Percentiles rank a stretch among this genome's conserved stretches.
phyloP scores from a whole-genome alignment of 1,140 invertebrate species.

The Lasaia peninsularis region DNA sequence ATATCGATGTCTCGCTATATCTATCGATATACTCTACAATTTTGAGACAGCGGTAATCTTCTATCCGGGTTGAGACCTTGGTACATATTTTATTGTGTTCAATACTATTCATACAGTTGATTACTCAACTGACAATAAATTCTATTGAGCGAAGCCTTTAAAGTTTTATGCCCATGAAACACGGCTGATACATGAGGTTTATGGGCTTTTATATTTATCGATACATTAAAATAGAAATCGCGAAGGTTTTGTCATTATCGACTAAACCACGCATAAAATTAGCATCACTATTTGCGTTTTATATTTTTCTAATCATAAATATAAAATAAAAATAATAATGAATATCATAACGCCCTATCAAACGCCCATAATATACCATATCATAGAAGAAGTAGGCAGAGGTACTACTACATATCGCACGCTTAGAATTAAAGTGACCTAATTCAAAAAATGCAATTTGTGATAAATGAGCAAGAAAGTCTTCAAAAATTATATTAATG shows the following conservation, averaged over 20 bases:
- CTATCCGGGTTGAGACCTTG: constrained; percentile 61
- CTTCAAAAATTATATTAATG: too few relatives aligned
- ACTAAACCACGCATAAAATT: neutral
- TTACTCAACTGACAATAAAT: constrained; percentile 30
- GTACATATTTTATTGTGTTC: constrained; percentile 56
- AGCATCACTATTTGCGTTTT: too few relatives aligned
- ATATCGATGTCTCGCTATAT: neutral
- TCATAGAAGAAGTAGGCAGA: too few relatives aligned
- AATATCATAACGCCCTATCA: too few relatives aligned
- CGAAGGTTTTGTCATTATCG: neutral
- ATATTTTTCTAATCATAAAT: too few relatives aligned
- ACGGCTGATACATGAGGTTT: constrained; percentile 3
- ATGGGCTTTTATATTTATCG: constrained; percentile 8
- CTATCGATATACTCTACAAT: neutral
- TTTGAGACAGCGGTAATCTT: constrained; percentile 48
- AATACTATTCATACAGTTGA: constrained; percentile 31
- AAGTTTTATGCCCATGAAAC: constrained; percentile 11
- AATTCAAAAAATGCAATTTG: too few relatives aligned
- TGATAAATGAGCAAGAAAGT: too few relatives aligned
- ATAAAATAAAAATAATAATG: too few relatives aligned
- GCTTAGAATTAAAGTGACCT: too few relatives aligned
- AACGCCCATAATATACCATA: too few relatives aligned
- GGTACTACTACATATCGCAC: too few relatives aligned
- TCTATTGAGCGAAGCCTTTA: constrained; percentile 9
- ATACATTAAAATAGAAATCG: constrained; percentile 6